phyloP scores from a whole-genome alignment of 2,113 vertebrate species.

The Pollachius pollachius region DNA sequence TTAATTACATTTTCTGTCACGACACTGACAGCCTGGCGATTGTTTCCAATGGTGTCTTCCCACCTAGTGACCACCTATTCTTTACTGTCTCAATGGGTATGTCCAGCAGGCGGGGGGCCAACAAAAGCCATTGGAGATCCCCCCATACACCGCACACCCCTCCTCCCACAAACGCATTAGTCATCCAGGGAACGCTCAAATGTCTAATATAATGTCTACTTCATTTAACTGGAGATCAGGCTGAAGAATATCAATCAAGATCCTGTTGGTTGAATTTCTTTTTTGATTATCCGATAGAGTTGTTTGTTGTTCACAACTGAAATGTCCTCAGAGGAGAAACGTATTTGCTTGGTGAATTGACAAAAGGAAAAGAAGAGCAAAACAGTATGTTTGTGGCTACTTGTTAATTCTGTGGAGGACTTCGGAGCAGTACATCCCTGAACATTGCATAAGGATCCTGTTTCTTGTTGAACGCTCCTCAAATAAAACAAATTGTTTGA shows the following conservation, averaged over 20 bases:
- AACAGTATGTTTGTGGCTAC: conserved; percentile 9
- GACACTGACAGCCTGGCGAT: conserved; percentile 77
- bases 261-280: conserved; percentile 17
- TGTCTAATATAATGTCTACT: conserved; percentile 56
- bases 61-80: conserved; percentile 87
- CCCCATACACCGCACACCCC: conserved; percentile 76
- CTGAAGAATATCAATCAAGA: conserved; percentile 27
- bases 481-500: conserved; percentile 12
- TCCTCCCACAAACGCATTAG: conserved; percentile 78
- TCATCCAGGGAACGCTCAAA: conserved; percentile 54
- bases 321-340: conserved; percentile 28
- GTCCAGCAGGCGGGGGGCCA: conserved; percentile 66
- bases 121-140: conserved; percentile 71
- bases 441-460: conserved; percentile 33
- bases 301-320: conserved; percentile 30
- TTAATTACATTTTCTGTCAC: conserved; percentile 96
- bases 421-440: conserved; percentile 30
- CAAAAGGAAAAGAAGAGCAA: conserved; percentile 23
- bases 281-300: conserved; percentile 30
- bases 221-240: conserved; percentile 50
- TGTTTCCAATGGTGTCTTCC: conserved; percentile 80
- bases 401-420: conserved; percentile 25
- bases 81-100: conserved; percentile 81
- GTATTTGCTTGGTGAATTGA: conserved; percentile 36
- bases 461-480: conserved; percentile 30